Evolutionary conservation across 2,113 vertebrate species (phyloP).

Genomic region (Lycaon pictus): DNA sequence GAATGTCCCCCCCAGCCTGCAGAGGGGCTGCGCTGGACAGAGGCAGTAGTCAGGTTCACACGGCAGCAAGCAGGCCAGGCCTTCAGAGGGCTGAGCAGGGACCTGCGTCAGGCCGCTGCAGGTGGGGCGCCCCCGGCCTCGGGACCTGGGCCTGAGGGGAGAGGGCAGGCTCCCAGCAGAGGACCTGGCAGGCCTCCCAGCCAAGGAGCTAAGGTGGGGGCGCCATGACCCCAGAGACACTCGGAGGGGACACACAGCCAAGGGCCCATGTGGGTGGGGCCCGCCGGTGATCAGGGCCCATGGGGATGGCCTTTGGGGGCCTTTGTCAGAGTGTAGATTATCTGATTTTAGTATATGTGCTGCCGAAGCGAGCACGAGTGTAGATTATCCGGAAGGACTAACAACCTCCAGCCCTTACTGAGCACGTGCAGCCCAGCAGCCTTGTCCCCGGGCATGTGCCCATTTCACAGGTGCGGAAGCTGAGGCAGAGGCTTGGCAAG

Average conservation of each 20-base stretch:
- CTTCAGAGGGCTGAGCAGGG: neutral
- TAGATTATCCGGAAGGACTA: neutral
- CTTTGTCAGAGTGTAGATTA: neutral
- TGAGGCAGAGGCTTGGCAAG: neutral
- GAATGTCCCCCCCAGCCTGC: neutral
- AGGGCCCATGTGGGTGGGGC: accelerated
- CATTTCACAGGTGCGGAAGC: neutral
- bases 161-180: neutral
- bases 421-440: accelerated
- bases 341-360: too few relatives aligned
- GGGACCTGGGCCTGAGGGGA: neutral
- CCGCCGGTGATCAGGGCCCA: neutral
- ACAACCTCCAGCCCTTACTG: neutral
- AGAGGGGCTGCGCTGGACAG: neutral
- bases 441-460: neutral
- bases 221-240: neutral
- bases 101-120: neutral
- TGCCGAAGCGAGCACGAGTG: too few relatives aligned
- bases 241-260: neutral
- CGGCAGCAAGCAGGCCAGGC: neutral
- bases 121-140: neutral
- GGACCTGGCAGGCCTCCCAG: neutral
- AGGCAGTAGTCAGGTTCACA: accelerated
- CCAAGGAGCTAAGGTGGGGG: neutral
- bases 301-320: neutral